These are phyloP conservation scores for Scyliorhinus canicula DNA, from an alignment of 2,797 vertebrate species.

Conservation along the genomic window DNA sequence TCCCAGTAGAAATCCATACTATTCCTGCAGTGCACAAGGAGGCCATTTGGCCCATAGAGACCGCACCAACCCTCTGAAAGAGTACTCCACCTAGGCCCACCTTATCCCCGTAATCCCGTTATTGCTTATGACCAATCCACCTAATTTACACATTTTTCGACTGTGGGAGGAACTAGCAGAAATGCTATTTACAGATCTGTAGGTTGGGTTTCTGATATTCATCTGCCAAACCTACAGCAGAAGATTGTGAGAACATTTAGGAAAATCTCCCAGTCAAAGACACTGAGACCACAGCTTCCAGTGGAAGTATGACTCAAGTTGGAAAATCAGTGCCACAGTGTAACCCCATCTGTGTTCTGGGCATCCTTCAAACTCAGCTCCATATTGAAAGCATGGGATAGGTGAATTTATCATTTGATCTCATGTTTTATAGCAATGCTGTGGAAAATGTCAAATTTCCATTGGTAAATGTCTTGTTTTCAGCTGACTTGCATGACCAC, in stretches of 20 bases:
- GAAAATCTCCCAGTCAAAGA: neutral
- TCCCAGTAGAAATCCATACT: too few relatives aligned
- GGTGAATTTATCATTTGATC: neutral
- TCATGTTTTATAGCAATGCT: neutral
- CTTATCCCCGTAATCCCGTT: too few relatives aligned
- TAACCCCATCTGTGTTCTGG: neutral
- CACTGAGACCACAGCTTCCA: neutral
- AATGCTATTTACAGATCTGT: neutral
- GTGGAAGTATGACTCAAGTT: neutral
- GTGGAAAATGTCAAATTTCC: neutral
- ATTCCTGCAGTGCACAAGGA: too few relatives aligned
- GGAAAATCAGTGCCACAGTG: neutral
- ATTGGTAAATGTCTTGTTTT: neutral
- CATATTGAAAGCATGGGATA: neutral
- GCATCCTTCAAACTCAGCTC: neutral
- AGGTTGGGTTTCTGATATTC: neutral
- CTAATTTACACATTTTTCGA: too few relatives aligned
- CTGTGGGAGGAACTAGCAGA: too few relatives aligned
- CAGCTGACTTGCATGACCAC: neutral
- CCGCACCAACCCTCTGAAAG: too few relatives aligned
- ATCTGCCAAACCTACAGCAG: neutral
- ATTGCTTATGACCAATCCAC: too few relatives aligned
- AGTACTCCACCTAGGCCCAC: too few relatives aligned
- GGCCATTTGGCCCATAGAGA: too few relatives aligned
- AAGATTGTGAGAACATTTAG: neutral